Percentiles rank a stretch among this genome's conserved stretches.
Conservation (phyloP, 2,797 vertebrate genomes). For the Coccyzus lansbergi region DNA sequence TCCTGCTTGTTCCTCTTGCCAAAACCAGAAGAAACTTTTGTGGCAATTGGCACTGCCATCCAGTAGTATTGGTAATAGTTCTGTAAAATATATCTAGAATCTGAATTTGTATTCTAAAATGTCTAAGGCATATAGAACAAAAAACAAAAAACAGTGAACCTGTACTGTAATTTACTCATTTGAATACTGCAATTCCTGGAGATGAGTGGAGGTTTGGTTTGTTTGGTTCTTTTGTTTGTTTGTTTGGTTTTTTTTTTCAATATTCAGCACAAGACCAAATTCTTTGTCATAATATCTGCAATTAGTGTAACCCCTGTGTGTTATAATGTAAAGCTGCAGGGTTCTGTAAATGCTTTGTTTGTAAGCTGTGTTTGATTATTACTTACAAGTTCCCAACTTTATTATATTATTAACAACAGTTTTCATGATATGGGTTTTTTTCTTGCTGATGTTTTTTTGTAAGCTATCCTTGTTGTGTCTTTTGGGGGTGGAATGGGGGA, state of each 20-base stretch:
- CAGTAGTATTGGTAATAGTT: background rate
- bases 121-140: background rate
- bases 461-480: background rate
- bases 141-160: background rate
- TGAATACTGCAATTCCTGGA: background rate
- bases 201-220: background rate
- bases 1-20: background rate
- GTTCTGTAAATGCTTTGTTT: slow-evolving; percentile 5
- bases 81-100: background rate
- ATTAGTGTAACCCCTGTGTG: background rate
- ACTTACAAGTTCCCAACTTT: background rate
- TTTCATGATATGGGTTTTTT: background rate
- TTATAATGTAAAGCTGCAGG: background rate
- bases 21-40: background rate
- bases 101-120: background rate
- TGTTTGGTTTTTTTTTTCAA: rapidly evolving
- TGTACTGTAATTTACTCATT: background rate
- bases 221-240: background rate
- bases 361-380: background rate
- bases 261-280: background rate
- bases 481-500: background rate
- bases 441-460: background rate
- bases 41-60: background rate
- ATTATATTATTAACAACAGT: background rate
- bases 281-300: background rate